These are phyloP conservation scores for Sebastes hubbsi DNA, from an alignment of 2,797 vertebrate species.

Conservation along the genomic window DNA sequence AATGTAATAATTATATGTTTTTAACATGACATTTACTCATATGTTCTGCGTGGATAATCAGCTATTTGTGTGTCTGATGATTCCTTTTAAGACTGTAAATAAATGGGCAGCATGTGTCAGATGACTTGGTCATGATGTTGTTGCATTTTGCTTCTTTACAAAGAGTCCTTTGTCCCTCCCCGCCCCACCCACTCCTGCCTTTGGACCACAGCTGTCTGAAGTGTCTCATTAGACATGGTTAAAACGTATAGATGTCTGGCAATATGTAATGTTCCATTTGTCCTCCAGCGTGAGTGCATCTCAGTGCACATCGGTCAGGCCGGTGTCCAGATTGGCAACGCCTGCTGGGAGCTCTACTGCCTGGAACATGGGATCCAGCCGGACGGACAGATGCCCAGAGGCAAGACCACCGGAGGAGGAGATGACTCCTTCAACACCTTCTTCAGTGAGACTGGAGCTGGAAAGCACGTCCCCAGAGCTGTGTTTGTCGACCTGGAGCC, in stretches of 20 bases:
- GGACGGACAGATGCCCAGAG: background rate
- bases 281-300: background rate
- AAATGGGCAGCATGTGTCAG: background rate
- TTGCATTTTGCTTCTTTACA: background rate
- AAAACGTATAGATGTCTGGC: background rate
- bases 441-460: background rate
- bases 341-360: conserved; percentile 8
- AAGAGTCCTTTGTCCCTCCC: background rate
- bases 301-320: background rate
- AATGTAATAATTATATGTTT: background rate
- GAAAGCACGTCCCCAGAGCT: background rate
- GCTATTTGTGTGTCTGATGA: background rate
- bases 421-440: background rate
- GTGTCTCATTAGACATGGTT: background rate
- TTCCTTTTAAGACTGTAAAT: background rate
- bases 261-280: background rate
- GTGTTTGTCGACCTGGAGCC: background rate
- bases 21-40: background rate
- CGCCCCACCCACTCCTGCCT: background rate
- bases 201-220: background rate
- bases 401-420: background rate
- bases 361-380: background rate
- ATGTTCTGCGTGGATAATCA: background rate
- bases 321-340: background rate
- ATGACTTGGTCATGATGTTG: background rate